Percentiles rank a stretch among this genome's conserved stretches.
phyloP scores from a whole-genome alignment of 2,113 vertebrate species.

The Indicator indicator region DNA sequence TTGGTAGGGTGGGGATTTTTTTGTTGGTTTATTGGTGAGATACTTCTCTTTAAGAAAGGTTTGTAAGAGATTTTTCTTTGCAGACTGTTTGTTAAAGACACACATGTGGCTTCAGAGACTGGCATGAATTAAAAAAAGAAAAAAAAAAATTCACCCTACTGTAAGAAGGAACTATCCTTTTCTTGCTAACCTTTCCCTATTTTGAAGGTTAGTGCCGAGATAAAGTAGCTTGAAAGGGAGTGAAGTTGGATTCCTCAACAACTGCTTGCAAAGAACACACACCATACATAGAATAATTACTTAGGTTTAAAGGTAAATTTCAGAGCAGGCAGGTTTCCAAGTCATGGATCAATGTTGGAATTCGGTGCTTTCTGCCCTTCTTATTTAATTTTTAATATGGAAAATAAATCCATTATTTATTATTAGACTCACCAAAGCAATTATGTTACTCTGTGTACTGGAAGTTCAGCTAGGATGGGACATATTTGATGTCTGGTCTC shows the following conservation, averaged over 20 bases:
- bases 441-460: not conserved
- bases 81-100: not conserved
- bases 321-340: not conserved
- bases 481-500: not conserved
- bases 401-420: not conserved
- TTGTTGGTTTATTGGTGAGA: rapidly evolving
- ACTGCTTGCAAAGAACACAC: not conserved
- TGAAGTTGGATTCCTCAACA: not conserved
- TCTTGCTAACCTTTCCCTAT: conserved; percentile 14
- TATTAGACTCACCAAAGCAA: not conserved
- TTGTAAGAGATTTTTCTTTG: not conserved
- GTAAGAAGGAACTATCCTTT: conserved; percentile 34
- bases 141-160: not conserved
- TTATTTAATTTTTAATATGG: not conserved
- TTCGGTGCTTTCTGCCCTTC: not conserved
- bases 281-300: not conserved
- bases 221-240: not conserved
- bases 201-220: conserved; percentile 1
- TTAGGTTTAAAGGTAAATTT: not conserved
- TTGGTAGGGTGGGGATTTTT: rapidly evolving
- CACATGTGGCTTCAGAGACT: not conserved
- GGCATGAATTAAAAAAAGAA: not conserved
- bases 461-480: not conserved
- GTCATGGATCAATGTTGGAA: not conserved
- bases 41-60: not conserved